phyloP scores from a whole-genome alignment of 2,888 invertebrate genomes.

The Hartigia nigra region DNA sequence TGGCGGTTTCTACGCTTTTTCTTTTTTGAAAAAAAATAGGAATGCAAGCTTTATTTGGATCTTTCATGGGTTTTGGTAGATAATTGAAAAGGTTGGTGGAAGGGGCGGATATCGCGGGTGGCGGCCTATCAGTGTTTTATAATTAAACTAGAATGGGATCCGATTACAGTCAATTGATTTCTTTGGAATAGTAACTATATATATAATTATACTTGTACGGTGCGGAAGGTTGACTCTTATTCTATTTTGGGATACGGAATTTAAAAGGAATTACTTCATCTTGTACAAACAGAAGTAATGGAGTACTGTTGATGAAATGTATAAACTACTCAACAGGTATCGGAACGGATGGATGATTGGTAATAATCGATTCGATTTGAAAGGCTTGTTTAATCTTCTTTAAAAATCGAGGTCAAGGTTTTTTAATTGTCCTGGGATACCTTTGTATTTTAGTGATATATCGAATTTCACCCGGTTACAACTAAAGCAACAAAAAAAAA shows the following conservation, averaged over 20 bases:
- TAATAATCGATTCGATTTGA: not conserved
- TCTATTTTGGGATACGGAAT: not conserved
- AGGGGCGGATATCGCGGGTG: not conserved
- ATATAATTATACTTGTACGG: no score
- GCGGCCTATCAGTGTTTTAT: not conserved
- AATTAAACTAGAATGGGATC: not conserved
- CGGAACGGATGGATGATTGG: not conserved
- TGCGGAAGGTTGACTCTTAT: not conserved
- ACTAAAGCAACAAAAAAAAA: not conserved
- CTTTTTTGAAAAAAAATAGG: not conserved
- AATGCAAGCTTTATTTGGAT: not conserved
- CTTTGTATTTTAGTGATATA: not conserved
- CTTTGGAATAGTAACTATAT: not conserved
- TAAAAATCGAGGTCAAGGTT: not conserved
- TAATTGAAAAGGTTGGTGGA: not conserved
- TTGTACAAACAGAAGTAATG: not conserved
- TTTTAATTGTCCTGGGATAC: not conserved
- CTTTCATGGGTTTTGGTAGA: not conserved
- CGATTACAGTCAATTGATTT: not conserved
- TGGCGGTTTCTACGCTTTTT: not conserved
- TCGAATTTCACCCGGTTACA: not conserved
- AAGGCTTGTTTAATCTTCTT: not conserved
- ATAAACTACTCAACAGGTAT: constrained; percentile 1
- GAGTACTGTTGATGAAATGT: not conserved
- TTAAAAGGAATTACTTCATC: not conserved